These are phyloP conservation scores for Drosophila basisetae DNA, from an alignment of 2,888 invertebrate genomes.

Conservation along the genomic window DNA sequence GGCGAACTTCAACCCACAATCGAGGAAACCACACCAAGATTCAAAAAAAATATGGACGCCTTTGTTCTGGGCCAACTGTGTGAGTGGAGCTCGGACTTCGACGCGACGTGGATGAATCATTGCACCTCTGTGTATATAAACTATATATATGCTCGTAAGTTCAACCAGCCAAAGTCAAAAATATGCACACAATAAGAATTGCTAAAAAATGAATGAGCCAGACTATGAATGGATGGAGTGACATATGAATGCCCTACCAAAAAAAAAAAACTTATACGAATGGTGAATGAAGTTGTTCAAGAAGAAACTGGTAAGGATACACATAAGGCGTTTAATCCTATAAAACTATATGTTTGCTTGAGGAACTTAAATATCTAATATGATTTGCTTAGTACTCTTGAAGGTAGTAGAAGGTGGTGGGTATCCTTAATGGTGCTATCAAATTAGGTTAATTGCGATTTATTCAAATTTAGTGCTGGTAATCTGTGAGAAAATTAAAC, in stretches of 20 bases:
- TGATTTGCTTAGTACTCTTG: background rate
- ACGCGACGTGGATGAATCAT: constrained; percentile 50
- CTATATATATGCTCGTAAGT: constrained; percentile 23
- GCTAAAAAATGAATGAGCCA: constrained; percentile 51
- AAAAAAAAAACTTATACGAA: background rate
- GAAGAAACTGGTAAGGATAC: background rate
- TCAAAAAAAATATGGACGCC: constrained; percentile 30
- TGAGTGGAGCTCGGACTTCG: constrained; percentile 16
- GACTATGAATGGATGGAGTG: constrained; percentile 37
- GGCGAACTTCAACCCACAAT: constrained; percentile 75
- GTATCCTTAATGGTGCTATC: background rate
- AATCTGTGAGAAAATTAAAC: background rate
- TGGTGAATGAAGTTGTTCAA: background rate
- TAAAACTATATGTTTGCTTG: background rate
- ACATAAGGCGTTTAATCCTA: background rate
- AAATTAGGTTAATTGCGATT: background rate
- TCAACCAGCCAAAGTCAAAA: constrained; percentile 44
- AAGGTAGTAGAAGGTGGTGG: background rate
- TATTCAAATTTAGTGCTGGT: background rate
- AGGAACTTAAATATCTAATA: background rate
- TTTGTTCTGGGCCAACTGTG: constrained; percentile 49
- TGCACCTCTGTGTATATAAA: background rate
- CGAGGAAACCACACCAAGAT: constrained; percentile 4
- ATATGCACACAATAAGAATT: constrained; percentile 32
- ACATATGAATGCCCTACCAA: constrained; percentile 22